Conservation (phyloP, 2,888 invertebrate genomes). For the Lamellibrachia satsuma region DNA sequence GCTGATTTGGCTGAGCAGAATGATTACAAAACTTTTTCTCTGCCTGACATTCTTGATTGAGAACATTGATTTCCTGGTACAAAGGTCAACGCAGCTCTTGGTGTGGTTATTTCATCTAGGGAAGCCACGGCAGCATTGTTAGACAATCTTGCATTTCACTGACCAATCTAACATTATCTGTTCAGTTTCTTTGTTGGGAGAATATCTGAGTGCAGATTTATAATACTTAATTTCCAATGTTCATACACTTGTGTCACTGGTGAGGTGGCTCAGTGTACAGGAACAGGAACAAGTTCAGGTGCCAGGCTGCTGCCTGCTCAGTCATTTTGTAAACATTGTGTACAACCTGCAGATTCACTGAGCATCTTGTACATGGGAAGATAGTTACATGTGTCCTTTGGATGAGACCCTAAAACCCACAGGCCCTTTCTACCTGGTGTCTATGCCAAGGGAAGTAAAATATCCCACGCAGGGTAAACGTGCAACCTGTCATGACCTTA, state of each 20-base stretch:
- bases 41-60: not conserved
- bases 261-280: not conserved
- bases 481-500: not conserved
- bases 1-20: not conserved
- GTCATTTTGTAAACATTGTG: not conserved
- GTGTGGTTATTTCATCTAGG: not conserved
- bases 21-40: not conserved
- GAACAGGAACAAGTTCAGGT: not conserved
- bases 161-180: not conserved
- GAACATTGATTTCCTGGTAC: not conserved
- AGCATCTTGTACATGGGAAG: not conserved
- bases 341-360: not conserved
- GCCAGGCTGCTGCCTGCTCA: not conserved
- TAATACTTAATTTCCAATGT: not conserved
- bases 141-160: not conserved
- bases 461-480: not conserved
- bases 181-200: not conserved
- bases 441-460: not conserved
- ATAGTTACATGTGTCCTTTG: not conserved
- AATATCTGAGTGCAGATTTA: not conserved
- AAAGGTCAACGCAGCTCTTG: not conserved
- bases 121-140: not conserved
- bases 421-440: not conserved
- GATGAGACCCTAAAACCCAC: not conserved
- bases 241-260: not conserved